Evolutionary conservation across 2,888 invertebrate genomes (phyloP).

Genomic region (Linnaemya tessellans): DNA sequence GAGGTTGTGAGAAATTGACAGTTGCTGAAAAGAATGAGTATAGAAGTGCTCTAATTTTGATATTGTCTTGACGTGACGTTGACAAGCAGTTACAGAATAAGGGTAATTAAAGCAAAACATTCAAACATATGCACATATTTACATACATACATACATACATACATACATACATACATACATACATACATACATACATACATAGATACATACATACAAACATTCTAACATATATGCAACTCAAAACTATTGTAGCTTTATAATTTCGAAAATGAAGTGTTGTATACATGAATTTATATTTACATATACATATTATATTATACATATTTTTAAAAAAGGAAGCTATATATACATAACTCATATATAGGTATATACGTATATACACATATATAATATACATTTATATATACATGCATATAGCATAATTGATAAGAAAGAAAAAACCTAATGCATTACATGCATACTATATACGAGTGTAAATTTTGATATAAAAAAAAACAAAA

Average conservation of each 20-base stretch:
- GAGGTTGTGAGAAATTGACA: too few species aligned
- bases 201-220: conserved; percentile 30
- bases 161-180: not conserved
- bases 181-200: not conserved
- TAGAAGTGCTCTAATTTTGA: too few species aligned
- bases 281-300: conserved; percentile 76
- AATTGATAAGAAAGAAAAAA: too few species aligned
- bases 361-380: conserved; percentile 19
- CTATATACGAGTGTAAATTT: too few species aligned
- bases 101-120: too few species aligned
- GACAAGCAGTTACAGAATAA: too few species aligned
- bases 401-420: too few species aligned
- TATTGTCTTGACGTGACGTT: too few species aligned
- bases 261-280: conserved; percentile 75
- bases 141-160: not conserved
- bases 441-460: too few species aligned
- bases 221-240: conserved; percentile 70
- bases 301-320: conserved; percentile 66
- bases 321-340: conserved; percentile 59
- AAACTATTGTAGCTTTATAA: conserved; percentile 73
- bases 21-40: too few species aligned
- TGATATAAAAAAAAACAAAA: too few species aligned
- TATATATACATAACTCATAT: conserved; percentile 71
- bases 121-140: too few species aligned
- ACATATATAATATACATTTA: not conserved